Evolutionary conservation across 1,140 invertebrate genomes (phyloP), one percentile per base, ranked within the genome.

Genomic region (Drosophila pseudoananassae): DNA sequence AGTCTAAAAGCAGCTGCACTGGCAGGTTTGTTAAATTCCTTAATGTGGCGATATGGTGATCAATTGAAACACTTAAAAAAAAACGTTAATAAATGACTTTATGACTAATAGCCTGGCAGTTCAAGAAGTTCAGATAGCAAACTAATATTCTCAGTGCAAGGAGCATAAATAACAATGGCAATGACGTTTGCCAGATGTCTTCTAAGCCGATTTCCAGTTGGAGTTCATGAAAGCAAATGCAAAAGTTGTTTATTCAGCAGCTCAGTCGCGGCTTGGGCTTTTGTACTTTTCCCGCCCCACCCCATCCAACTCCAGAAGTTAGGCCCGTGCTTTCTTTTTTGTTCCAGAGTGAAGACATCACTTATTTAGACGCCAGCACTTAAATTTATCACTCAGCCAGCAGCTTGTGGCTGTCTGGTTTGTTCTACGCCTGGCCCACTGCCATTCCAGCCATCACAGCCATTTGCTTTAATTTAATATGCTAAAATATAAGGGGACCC

Each of bases 381-480:
- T 85, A 85, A 78, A 85, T 75, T 82, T 87, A 81, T 85, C 82
- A 82, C 82, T 87, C 82, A 50, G 75, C 57, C 65, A 70, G 66
- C 54, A 66, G 69, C 45, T 60, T 71, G 65, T 40, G 49, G 40
- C 38, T 15, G 38, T 47, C 25, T 59, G 47, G 29, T 15, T 31
- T 54, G 52, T 59, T 74, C 51, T 56, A 29, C 52, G 14, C 5
- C 8, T 17, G 12, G 12, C 25, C 23, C 52, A 45, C 56, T 60
- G 40, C 9, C 47, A 55, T 63, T 49, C 57, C 46, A 65, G 63
- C 73, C 47, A 56, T 63, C 54, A 61, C 46, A 71, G 63, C 73
- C 81, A 85, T 80, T 85, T 70, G 69, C 82, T 87, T 87, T 82
- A 87, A 85, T 85, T 87, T 85, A 85, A 81, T 87, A 85, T 85